Percentiles rank a stretch among this genome's conserved stretches.
Evolutionary conservation across 2,888 invertebrate species (phyloP).

Genomic region (Drosophila kokeensis): DNA sequence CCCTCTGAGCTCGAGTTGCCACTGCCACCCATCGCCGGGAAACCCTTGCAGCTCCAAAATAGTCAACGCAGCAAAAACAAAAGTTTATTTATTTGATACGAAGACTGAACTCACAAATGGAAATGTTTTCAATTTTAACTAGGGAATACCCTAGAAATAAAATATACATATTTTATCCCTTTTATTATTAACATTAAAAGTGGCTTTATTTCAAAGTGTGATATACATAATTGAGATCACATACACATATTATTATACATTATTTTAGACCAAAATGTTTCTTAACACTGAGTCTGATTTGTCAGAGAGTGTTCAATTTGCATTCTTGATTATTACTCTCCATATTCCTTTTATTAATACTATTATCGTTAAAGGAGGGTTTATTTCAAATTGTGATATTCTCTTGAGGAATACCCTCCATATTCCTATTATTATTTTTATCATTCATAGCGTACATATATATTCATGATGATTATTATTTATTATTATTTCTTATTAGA

Average conservation of each 20-base stretch:
- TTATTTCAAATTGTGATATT: neutral
- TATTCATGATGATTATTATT: neutral
- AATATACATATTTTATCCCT: no score
- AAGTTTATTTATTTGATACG: constrained; percentile 57
- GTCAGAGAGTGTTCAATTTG: neutral
- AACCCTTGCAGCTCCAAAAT: constrained; percentile 26
- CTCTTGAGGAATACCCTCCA: neutral
- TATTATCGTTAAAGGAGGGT: neutral
- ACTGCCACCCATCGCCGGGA: neutral
- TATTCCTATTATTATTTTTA: neutral
- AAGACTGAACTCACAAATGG: constrained; percentile 20
- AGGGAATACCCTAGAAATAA: constrained; percentile 22
- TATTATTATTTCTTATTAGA: neutral
- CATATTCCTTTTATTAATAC: neutral
- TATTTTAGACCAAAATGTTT: neutral
- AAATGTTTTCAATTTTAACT: neutral
- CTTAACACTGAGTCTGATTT: neutral
- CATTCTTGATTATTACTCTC: neutral
- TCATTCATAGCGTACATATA: no score
- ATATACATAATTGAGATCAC: neutral
- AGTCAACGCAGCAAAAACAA: constrained; percentile 63
- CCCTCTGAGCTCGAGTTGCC: neutral
- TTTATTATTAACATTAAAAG: neutral
- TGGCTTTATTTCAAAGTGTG: rapidly evolving
- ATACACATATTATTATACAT: no score